Base-by-base conservation (phyloP, 2,113 vertebrate species). In the Halcyon senegalensis region DNA sequence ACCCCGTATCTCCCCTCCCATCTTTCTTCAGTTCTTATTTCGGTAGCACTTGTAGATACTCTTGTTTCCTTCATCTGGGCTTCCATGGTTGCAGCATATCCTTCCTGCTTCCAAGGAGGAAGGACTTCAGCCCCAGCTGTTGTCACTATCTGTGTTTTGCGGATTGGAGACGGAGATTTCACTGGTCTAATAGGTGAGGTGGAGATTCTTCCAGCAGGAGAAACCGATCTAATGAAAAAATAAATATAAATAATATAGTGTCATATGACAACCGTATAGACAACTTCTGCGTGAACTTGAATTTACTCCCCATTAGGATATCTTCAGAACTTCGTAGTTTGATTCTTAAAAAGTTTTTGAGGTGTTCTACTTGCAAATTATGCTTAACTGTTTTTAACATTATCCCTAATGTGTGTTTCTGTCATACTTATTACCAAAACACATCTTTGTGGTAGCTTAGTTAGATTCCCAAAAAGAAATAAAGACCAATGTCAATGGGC, bases 41-140 rank as follows among this genome's bases (percentile, higher is more conserved):
- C 98, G 33, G 98, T 97, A 23, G 97, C 91, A 20, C 98, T 97
- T 33, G 97, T 98, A 39, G 96, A 97, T 97, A 99, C 77, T 44
- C 83, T 98, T 20, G 98, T 98, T 92, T 98, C 98, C 64, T 88
- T 96, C 96, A 98, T 99, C 94, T 98, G 98, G 23, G 98, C 64
- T 88, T 99, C 99, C 7, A 97, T 55, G 25, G 90, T 90, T 62
- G 97, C 97, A 81, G 96, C 9, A 5, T 98, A 99, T 62, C 98
- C 98, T 62, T 98, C 99, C 87, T 99, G 99, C 91, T 99, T 99
- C 99, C 99, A 99, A 39, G 99, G 99, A 3, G 99, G 99, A 90
- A 98, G 98, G 28, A 99, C 99, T 68, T 99, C 99, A 0, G 98
- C 72, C 72, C 98, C 97, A 25, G 50, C 51, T 55, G 94, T 72